A percentile compares a stretch with the other conserved stretches of the same genome.
Conservation (phyloP, 1,140 invertebrate species). For the Sarcophaga bullata region DNA sequence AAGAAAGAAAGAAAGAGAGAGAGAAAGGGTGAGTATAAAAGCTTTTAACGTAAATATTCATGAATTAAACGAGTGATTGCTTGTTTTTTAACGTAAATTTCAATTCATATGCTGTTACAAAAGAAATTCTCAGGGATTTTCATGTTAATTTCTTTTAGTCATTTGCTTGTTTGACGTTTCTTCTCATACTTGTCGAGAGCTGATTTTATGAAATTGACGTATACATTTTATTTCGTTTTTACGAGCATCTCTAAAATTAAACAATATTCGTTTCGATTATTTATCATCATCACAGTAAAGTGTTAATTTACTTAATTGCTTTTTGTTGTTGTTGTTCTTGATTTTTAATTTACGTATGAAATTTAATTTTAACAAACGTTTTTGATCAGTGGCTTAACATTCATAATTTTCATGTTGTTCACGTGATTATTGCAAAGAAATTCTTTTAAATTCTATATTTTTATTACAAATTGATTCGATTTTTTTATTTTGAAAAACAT, state of each 20-base stretch:
- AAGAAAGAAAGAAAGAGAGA: no score
- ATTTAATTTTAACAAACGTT: not conserved
- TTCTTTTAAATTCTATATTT: not conserved
- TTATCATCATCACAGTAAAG: not conserved
- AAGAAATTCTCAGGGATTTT: not conserved
- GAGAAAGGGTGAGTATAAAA: no score
- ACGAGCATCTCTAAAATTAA: not conserved
- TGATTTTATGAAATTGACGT: slow-evolving; percentile 7
- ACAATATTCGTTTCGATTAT: not conserved
- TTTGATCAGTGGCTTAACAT: not conserved
- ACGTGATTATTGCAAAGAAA: not conserved
- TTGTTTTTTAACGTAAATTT: slow-evolving; percentile 5
- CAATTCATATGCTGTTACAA: no score
- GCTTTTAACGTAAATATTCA: slow-evolving; percentile 26
- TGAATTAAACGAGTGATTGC: slow-evolving; percentile 35
- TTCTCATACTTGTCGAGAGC: not conserved
- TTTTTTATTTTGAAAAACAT: not conserved
- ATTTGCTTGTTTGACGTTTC: not conserved
- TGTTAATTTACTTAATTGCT: not conserved
- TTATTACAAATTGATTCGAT: not conserved
- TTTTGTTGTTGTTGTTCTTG: not conserved
- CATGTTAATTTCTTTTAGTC: not conserved
- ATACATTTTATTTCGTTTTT: not conserved
- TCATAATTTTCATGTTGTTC: slow-evolving; percentile 34
- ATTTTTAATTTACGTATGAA: not conserved